A percentile compares a stretch with the other conserved stretches of the same genome.
Evolutionary conservation across 2,113 vertebrate species (phyloP).

Genomic region (Sander vitreus): DNA sequence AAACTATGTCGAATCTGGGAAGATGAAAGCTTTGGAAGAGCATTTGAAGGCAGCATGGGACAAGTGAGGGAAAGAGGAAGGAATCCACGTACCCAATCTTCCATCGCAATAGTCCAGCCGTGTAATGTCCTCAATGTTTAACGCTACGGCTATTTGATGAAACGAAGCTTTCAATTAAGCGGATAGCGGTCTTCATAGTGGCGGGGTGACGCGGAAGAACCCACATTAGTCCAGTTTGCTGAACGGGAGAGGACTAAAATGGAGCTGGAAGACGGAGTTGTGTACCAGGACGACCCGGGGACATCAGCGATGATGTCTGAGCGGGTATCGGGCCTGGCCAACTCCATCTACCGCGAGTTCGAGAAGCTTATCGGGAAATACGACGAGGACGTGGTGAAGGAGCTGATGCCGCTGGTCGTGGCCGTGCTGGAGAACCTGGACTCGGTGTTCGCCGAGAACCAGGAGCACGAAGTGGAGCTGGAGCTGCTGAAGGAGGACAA

Average conservation of each 20-base stretch:
- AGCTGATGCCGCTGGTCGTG: conserved; percentile 97
- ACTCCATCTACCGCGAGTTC: conserved; percentile 97
- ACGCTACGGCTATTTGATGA: conserved; percentile 25
- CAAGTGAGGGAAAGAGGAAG: conserved; percentile 69
- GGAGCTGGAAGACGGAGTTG: conserved; percentile 92
- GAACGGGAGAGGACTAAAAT: conserved; percentile 74
- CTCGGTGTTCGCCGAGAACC: conserved; percentile 95
- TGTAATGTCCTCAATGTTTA: conserved; percentile 51
- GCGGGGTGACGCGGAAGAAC: conserved; percentile 42
- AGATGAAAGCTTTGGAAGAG: background rate
- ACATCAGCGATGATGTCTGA: conserved; percentile 97
- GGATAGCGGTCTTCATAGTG: conserved; percentile 46
- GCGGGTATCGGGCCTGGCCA: conserved; percentile 96
- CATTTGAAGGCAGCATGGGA: conserved; percentile 67
- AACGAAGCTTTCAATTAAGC: conserved; percentile 1
- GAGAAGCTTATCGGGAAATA: conserved; percentile 96
- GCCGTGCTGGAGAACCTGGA: conserved; percentile 97
- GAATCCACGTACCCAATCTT: conserved; percentile 73
- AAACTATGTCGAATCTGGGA: accelerated
- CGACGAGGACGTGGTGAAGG: conserved; percentile 97
- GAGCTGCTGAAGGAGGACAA: conserved; percentile 95
- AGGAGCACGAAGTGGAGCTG: conserved; percentile 96
- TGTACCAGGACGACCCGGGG: conserved; percentile 96
- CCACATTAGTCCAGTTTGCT: conserved; percentile 44
- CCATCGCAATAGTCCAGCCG: conserved; percentile 50